Percentiles rank a stretch among this genome's conserved stretches.
Evolutionary conservation across 2,888 invertebrate species (phyloP).

Genomic region (Drosophila falleni): DNA sequence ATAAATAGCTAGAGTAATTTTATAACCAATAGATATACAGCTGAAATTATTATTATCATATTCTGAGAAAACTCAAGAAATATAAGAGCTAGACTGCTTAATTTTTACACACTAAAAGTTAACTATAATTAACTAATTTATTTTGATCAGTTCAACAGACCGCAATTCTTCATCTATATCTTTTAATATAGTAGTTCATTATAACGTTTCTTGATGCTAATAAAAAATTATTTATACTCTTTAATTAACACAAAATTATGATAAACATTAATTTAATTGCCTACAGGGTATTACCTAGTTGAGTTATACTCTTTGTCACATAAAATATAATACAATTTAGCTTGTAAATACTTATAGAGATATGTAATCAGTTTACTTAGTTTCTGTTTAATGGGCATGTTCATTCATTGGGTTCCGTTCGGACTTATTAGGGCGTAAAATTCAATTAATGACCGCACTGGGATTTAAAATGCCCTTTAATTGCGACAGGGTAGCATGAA

Average conservation of each 20-base stretch:
- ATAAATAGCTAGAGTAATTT: too few species aligned
- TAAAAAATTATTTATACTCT: too few species aligned
- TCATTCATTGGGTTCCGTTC: conserved; percentile 21
- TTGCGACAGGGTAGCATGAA: neutral
- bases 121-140: neutral
- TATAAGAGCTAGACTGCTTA: neutral
- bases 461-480: conserved; percentile 37
- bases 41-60: too few species aligned
- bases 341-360: conserved; percentile 14
- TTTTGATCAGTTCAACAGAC: neutral
- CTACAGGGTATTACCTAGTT: neutral
- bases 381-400: conserved; percentile 33
- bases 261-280: neutral
- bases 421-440: conserved; percentile 66
- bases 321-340: conserved; percentile 4
- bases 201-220: too few species aligned
- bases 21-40: too few species aligned
- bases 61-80: neutral
- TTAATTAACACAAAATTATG: too few species aligned
- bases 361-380: conserved; percentile 40
- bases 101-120: neutral
- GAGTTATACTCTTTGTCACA: neutral
- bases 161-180: too few species aligned
- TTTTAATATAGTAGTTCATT: too few species aligned
- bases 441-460: conserved; percentile 66